Evolutionary conservation across 2,797 vertebrate species (phyloP).

Genomic region (Tokudaia muenninki): DNA sequence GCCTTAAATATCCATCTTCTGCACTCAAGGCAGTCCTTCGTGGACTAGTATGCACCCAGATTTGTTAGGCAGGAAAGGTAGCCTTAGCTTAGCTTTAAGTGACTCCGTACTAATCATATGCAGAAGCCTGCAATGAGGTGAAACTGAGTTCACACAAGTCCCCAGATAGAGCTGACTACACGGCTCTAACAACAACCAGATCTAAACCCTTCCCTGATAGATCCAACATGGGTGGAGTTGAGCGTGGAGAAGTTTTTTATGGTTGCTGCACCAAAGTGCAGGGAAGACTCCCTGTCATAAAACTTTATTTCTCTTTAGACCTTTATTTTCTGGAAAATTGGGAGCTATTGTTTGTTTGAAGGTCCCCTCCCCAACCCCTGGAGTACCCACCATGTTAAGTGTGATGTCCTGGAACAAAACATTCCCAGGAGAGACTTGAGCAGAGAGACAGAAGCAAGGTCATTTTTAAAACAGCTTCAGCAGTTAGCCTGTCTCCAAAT

Average conservation of each 20-base stretch:
- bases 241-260: neutral
- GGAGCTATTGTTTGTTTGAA: slow-evolving; percentile 39
- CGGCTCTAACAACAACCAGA: slow-evolving; percentile 75
- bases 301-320: slow-evolving; percentile 1
- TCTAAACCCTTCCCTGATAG: slow-evolving; percentile 80
- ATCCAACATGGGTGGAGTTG: slow-evolving; percentile 38
- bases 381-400: slow-evolving; percentile 56
- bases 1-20: neutral
- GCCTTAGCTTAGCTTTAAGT: neutral
- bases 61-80: neutral
- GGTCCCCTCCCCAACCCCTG: neutral
- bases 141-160: slow-evolving; percentile 48
- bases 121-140: slow-evolving; percentile 25
- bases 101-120: neutral
- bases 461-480: slow-evolving; percentile 55
- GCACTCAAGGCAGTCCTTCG: neutral
- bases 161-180: neutral
- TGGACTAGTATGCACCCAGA: neutral
- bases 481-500: slow-evolving; percentile 16
- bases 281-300: neutral
- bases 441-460: slow-evolving; percentile 47
- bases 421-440: slow-evolving; percentile 59
- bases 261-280: neutral
- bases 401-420: slow-evolving; percentile 75
- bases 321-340: slow-evolving; percentile 55